Evolutionary conservation across 2,113 vertebrate genomes (phyloP).

Genomic region (Pterocles burchelli): DNA sequence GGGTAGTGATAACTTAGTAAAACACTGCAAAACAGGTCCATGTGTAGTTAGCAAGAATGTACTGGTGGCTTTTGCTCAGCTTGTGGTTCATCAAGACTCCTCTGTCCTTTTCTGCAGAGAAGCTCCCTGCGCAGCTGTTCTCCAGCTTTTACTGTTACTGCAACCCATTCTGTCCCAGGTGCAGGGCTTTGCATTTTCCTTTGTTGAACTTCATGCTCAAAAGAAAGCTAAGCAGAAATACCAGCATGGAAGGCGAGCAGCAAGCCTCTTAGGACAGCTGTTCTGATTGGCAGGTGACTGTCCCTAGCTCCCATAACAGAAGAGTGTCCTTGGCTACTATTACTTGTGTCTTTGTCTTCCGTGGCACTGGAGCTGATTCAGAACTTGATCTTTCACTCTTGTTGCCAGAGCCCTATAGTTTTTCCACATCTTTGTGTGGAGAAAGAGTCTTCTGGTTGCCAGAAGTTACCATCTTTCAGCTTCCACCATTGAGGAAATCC

Average conservation of each 20-base stretch:
- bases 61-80: neutral
- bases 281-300: neutral
- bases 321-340: neutral
- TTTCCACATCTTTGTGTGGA: neutral
- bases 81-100: neutral
- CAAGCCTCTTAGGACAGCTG: neutral
- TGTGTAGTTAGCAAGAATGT: neutral
- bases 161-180: neutral
- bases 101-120: neutral
- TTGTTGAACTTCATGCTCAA: neutral
- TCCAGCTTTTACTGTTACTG: neutral
- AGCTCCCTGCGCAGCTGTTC: neutral
- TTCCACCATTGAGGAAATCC: neutral
- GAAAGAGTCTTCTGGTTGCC: neutral
- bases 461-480: neutral
- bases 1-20: neutral
- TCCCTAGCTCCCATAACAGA: neutral
- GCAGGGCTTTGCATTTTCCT: neutral
- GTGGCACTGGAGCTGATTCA: neutral
- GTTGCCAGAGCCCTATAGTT: neutral
- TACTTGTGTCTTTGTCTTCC: neutral
- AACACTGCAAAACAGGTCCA: neutral
- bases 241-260: neutral
- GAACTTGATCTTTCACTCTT: neutral
- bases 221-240: neutral